A percentile compares a stretch with the other conserved stretches of the same genome.
These are phyloP conservation scores for Mungos mungo DNA, from an alignment of 2,113 vertebrate genomes.

Conservation along the genomic window DNA sequence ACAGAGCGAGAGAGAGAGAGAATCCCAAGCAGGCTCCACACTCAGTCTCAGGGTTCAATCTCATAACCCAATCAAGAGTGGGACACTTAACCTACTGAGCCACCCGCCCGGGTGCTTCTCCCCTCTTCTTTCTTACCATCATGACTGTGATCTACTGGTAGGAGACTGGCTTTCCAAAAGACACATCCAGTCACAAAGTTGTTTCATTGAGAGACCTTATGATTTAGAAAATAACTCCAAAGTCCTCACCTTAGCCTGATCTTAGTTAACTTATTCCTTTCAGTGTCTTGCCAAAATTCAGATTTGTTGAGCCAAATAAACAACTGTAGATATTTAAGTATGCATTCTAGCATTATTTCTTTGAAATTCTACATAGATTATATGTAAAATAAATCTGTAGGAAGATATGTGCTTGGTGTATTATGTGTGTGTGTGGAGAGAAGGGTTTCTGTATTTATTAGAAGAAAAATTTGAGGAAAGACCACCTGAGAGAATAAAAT, in stretches of 20 bases:
- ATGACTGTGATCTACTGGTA: not conserved
- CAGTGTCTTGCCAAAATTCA: not conserved
- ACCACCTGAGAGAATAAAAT: not conserved
- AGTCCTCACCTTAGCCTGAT: not conserved
- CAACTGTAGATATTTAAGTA: not conserved
- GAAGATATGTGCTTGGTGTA: not conserved
- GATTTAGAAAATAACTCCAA: not conserved
- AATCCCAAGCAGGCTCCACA: no score
- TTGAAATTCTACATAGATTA: not conserved
- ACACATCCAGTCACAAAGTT: not conserved
- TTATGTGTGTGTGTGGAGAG: not conserved
- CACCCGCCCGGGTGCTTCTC: no score
- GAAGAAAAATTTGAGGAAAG: not conserved
- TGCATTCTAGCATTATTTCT: not conserved
- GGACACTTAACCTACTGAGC: no score
- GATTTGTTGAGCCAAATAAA: not conserved
- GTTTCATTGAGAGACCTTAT: not conserved
- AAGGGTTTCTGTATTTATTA: not conserved
- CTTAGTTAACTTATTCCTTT: not conserved
- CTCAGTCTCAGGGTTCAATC: no score
- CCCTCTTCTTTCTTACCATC: not conserved
- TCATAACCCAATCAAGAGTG: no score
- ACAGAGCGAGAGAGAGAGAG: no score
- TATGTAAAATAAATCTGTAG: not conserved
- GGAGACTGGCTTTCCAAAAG: not conserved